These are phyloP conservation scores for Paguma larvata DNA, from an alignment of 2,797 vertebrate genomes.

Conservation along the genomic window DNA sequence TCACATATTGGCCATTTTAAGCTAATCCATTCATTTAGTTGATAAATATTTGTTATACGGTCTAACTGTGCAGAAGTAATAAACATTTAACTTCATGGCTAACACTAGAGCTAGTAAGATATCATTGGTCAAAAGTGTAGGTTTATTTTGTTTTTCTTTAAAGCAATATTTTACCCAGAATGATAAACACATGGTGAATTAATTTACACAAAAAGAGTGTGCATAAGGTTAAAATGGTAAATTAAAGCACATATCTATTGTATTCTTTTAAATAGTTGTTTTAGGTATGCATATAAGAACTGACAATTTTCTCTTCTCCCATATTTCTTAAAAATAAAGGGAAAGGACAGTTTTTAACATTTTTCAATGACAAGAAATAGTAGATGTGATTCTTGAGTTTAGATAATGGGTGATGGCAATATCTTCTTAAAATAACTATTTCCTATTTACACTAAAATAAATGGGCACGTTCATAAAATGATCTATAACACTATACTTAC, in stretches of 20 bases:
- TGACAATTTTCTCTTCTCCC: neutral
- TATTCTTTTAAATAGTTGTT: neutral
- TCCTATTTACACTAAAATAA: neutral
- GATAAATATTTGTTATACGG: neutral
- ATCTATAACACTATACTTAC: neutral
- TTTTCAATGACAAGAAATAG: neutral
- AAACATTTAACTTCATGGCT: neutral
- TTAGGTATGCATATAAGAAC: neutral
- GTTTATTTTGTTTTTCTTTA: neutral
- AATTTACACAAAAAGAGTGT: conserved; percentile 17
- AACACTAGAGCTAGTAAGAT: neutral
- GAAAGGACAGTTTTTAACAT: neutral
- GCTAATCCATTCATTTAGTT: neutral
- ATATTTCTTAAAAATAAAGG: neutral
- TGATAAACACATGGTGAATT: neutral
- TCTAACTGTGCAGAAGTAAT: neutral
- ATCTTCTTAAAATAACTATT: neutral
- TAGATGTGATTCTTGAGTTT: neutral
- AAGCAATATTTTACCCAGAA: neutral
- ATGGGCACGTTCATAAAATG: neutral
- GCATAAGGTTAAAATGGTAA: neutral
- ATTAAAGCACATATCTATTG: neutral
- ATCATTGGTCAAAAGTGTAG: neutral
- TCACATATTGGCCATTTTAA: neutral
- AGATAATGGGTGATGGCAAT: neutral